Percentiles rank a stretch among this genome's conserved stretches.
Evolutionary conservation across 2,113 vertebrate species (phyloP).

Genomic region (Sorex fumeus): DNA sequence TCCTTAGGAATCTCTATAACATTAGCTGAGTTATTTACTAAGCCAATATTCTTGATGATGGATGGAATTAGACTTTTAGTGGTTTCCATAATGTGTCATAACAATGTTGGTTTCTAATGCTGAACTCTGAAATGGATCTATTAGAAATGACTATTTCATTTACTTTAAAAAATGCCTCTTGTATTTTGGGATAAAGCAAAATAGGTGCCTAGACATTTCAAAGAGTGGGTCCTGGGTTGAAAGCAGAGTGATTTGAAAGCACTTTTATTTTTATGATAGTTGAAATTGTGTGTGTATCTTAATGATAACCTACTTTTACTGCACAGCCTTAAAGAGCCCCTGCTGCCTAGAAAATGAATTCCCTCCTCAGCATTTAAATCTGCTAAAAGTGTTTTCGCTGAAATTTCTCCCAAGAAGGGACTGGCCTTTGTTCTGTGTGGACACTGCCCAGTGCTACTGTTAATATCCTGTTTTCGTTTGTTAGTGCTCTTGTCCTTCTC

Average conservation of each 20-base stretch:
- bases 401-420: conserved; percentile 40
- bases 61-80: background rate
- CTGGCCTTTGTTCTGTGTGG: conserved; percentile 63
- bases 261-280: conserved; percentile 53
- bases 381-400: conserved; percentile 64
- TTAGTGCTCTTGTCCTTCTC: conserved; percentile 66
- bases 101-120: background rate
- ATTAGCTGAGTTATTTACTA: conserved; percentile 15
- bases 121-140: background rate
- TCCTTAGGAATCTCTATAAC: background rate
- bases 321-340: conserved; percentile 53
- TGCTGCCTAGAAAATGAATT: background rate
- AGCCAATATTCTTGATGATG: background rate
- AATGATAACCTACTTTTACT: conserved; percentile 55
- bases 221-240: conserved; percentile 7
- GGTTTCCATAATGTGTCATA: background rate
- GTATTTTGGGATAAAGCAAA: background rate
- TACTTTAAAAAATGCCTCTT: background rate
- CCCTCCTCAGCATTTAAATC: conserved; percentile 55
- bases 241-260: conserved; percentile 39
- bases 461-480: conserved; percentile 74
- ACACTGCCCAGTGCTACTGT: conserved; percentile 1
- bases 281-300: background rate
- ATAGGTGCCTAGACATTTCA: background rate
- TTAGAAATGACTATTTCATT: background rate